These are phyloP conservation scores for Zootermopsis nevadensis DNA, from an alignment of 2,888 invertebrate species.

Conservation along the genomic window DNA sequence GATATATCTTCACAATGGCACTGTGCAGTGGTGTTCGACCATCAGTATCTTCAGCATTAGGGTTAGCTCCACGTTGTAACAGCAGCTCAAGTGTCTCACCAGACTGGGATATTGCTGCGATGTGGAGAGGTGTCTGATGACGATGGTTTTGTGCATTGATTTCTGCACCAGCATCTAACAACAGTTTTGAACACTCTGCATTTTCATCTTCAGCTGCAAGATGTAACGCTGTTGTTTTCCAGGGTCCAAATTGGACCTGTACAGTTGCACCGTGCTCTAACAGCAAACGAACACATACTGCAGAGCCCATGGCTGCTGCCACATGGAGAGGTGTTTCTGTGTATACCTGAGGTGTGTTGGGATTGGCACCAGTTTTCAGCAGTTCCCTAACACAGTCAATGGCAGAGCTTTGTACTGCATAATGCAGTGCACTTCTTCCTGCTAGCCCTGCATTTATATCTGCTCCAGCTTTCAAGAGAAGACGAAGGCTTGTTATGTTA, in stretches of 20 bases:
- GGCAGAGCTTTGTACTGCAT: constrained; percentile 83
- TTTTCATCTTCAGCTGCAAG: constrained; percentile 90
- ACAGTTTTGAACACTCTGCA: constrained; percentile 77
- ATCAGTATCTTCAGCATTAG: constrained; percentile 76
- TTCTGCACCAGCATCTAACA: constrained; percentile 80
- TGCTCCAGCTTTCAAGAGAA: constrained; percentile 78
- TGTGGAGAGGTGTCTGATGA: constrained; percentile 85
- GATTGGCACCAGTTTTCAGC: constrained; percentile 80
- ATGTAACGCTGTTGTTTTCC: constrained; percentile 84
- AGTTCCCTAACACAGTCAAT: constrained; percentile 79
- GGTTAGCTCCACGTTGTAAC: constrained; percentile 73
- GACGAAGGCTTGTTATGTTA: constrained; percentile 70
- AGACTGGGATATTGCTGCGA: constrained; percentile 84
- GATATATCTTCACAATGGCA: constrained; percentile 78
- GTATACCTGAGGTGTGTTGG: constrained; percentile 86
- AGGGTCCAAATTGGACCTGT: constrained; percentile 76
- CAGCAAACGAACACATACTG: constrained; percentile 77
- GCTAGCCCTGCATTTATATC: constrained; percentile 78
- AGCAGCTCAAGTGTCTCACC: constrained; percentile 80
- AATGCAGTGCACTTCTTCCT: constrained; percentile 75
- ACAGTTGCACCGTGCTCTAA: constrained; percentile 84
- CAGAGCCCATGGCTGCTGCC: constrained; percentile 79
- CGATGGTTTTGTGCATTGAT: constrained; percentile 80
- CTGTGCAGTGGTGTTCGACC: constrained; percentile 84
- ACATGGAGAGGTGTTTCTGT: constrained; percentile 88